phyloP scores from a whole-genome alignment of 2,113 vertebrate species.

The Macaca mulatta region DNA sequence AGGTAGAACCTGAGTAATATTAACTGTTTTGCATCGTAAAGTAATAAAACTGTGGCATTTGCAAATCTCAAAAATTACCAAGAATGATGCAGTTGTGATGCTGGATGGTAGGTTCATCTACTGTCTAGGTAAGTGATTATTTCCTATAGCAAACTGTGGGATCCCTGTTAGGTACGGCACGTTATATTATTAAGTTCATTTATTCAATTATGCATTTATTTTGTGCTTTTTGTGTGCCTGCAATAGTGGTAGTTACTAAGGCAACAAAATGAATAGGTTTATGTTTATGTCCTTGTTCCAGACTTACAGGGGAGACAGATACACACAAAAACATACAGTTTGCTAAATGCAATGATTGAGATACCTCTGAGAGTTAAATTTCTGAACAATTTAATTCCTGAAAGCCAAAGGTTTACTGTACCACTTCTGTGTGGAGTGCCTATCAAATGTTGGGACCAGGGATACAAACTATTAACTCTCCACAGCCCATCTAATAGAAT shows the following conservation, averaged over 20 bases:
- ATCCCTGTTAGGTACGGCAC: neutral
- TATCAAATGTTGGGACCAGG: neutral
- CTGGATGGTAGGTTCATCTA: neutral
- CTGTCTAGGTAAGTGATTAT: neutral
- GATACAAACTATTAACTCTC: neutral
- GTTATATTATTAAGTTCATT: conserved; percentile 16
- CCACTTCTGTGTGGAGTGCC: neutral
- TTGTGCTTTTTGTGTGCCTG: conserved; percentile 16
- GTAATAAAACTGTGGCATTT: neutral
- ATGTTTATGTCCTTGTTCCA: neutral
- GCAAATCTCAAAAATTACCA: neutral
- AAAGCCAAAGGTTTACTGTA: neutral
- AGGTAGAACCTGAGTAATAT: neutral
- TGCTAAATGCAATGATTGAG: neutral
- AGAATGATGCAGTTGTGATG: neutral
- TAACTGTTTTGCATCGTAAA: neutral
- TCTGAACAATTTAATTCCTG: neutral
- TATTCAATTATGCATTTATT: conserved; percentile 3
- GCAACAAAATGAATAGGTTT: neutral
- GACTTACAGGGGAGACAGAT: neutral
- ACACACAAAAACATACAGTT: neutral
- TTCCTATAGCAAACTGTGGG: neutral
- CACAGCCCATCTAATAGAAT: neutral
- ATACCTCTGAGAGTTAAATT: neutral
- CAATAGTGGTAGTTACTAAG: neutral